phyloP scores from a whole-genome alignment of 2,113 vertebrate genomes.

The Mastomys coucha region DNA sequence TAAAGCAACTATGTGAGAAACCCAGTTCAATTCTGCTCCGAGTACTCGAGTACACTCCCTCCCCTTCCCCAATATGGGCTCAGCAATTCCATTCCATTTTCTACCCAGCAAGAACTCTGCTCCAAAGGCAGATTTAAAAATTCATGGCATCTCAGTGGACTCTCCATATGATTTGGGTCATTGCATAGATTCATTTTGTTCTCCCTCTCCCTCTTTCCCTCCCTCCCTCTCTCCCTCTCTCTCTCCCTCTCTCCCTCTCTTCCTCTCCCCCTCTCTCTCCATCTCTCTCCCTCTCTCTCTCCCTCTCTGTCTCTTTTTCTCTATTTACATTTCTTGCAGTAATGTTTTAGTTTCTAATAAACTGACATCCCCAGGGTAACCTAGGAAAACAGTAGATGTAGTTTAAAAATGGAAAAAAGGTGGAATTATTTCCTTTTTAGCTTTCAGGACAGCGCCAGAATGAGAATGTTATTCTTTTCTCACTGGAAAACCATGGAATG shows the following conservation, averaged over 20 bases:
- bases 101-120: not conserved
- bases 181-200: not conserved
- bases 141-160: not conserved
- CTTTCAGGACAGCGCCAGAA: not conserved
- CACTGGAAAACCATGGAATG: not conserved
- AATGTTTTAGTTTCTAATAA: not conserved
- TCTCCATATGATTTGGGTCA: not conserved
- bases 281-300: not conserved
- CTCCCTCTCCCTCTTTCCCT: not conserved
- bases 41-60: not conserved
- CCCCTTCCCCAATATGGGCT: not conserved
- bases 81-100: not conserved
- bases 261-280: too few species aligned
- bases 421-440: constrained; percentile 1
- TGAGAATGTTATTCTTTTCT: constrained; percentile 1
- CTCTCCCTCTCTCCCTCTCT: too few species aligned
- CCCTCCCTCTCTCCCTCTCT: not conserved
- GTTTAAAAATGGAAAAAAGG: not conserved
- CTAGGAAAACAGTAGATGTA: not conserved
- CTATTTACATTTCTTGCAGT: not conserved
- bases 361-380: constrained; percentile 23
- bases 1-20: not conserved
- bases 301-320: not conserved
- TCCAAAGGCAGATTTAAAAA: not conserved
- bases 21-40: not conserved